A percentile compares a stretch with the other conserved stretches of the same genome.
phyloP scores from a whole-genome alignment of 1,140 invertebrate species.

The Diploscapter pachys region DNA sequence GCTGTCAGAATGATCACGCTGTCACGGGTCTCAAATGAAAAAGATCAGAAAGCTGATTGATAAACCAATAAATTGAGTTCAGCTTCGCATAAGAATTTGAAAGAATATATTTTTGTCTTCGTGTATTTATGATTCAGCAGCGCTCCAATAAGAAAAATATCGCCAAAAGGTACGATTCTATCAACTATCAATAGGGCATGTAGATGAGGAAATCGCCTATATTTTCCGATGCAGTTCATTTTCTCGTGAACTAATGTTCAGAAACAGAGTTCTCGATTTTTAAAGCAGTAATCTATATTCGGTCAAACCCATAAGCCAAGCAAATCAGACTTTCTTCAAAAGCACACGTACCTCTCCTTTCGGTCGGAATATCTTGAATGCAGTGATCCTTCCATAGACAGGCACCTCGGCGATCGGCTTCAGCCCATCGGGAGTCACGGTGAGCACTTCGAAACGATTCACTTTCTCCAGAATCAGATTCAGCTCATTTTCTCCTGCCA shows the following conservation, averaged over 20 bases:
- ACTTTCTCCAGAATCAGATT: slow-evolving; percentile 94
- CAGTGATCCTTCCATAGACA: slow-evolving; percentile 85
- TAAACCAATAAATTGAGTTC: slow-evolving; percentile 11
- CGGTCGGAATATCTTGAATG: slow-evolving; percentile 87
- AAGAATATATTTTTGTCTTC: background rate
- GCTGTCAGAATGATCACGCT: slow-evolving; percentile 84
- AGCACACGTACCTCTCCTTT: slow-evolving; percentile 58
- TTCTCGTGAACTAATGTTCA: no score
- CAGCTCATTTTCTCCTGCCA: slow-evolving; percentile 79
- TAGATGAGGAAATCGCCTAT: no score
- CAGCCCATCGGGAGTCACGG: slow-evolving; percentile 91
- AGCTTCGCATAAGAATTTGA: background rate
- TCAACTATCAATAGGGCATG: no score
- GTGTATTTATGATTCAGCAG: background rate
- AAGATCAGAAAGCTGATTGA: slow-evolving; percentile 51
- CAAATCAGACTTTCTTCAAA: slow-evolving; percentile 25
- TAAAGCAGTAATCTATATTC: no score
- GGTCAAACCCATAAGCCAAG: slow-evolving; percentile 50
- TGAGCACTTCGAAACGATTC: slow-evolving; percentile 88
- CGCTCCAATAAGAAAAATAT: slow-evolving; percentile 23
- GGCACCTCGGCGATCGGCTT: slow-evolving; percentile 88
- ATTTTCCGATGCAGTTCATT: no score
- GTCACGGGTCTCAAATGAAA: slow-evolving; percentile 65
- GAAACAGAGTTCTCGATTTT: no score
- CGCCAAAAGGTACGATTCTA: background rate